These are phyloP conservation scores for Hystrix brachyura DNA, from an alignment of 2,113 vertebrate species.

Conservation along the genomic window DNA sequence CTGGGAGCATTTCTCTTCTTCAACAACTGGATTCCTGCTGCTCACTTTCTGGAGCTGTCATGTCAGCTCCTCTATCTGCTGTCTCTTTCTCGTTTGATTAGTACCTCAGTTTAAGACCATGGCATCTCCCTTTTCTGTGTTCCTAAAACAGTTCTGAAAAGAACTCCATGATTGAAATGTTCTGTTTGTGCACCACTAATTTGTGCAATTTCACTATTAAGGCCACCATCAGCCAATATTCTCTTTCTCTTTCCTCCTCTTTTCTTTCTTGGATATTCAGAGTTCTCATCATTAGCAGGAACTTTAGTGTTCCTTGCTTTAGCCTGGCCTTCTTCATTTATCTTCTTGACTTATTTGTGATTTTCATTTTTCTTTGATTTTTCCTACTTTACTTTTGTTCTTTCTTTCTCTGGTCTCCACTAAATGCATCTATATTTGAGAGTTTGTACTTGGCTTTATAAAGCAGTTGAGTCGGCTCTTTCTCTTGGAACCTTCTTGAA, in stretches of 20 bases:
- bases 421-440: constrained; percentile 24
- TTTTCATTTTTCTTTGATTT: not conserved
- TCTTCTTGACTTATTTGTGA: not conserved
- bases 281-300: not conserved
- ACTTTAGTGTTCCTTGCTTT: not conserved
- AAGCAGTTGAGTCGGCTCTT: constrained; percentile 29
- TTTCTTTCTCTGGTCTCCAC: constrained; percentile 26
- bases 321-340: not conserved
- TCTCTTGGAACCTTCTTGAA: constrained; percentile 6
- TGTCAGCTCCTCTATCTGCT: constrained; percentile 75
- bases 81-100: constrained; percentile 73
- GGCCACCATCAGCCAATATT: not conserved
- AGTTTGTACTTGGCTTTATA: constrained; percentile 48
- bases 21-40: constrained; percentile 52
- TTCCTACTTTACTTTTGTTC: constrained; percentile 33
- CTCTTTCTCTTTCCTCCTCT: not conserved
- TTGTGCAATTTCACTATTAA: constrained; percentile 19
- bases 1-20: constrained; percentile 36
- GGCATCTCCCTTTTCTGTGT: not conserved
- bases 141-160: constrained; percentile 60
- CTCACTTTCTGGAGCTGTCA: constrained; percentile 61
- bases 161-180: not conserved
- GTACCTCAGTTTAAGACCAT: not conserved
- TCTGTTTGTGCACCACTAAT: not conserved
- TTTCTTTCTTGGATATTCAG: not conserved